Evolutionary conservation across 2,888 invertebrate genomes (phyloP).

Genomic region (Acronicta alni): DNA sequence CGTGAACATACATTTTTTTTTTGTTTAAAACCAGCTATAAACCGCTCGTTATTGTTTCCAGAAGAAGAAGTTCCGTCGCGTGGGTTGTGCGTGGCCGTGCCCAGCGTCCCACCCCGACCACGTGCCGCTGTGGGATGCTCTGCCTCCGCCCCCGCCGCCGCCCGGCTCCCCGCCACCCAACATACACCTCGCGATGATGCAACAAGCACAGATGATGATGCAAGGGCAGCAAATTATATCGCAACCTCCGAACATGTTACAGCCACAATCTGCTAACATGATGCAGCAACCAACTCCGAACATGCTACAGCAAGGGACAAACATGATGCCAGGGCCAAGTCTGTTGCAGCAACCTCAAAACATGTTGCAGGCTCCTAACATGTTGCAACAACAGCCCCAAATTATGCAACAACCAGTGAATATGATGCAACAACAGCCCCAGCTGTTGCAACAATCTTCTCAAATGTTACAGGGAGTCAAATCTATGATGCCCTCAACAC

Average conservation of each 20-base stretch:
- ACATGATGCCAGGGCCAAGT: not conserved
- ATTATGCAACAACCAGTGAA: constrained; percentile 29
- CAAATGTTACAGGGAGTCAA: constrained; percentile 34
- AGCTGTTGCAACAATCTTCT: constrained; percentile 34
- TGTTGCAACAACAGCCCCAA: constrained; percentile 35
- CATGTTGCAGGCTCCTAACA: constrained; percentile 10
- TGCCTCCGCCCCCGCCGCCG: constrained; percentile 86
- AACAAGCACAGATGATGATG: constrained; percentile 21
- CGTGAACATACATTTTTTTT: no score
- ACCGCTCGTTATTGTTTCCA: constrained; percentile 27
- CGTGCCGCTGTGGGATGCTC: constrained; percentile 86
- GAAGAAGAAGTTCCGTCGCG: constrained; percentile 69
- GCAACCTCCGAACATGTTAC: constrained; percentile 20
- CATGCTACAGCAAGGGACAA: not conserved
- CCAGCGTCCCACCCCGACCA: constrained; percentile 82
- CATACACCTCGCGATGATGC: constrained; percentile 9
- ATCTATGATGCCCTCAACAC: constrained; percentile 41
- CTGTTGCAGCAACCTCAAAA: constrained; percentile 17
- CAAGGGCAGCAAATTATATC: constrained; percentile 34
- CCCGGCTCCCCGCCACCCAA: constrained; percentile 77
- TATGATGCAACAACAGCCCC: constrained; percentile 32
- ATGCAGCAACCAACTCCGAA: constrained; percentile 18
- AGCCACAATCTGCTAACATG: constrained; percentile 8
- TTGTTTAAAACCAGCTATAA: no score
- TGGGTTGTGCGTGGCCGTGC: constrained; percentile 85